Evolutionary conservation across 2,888 invertebrate genomes (phyloP).

Genomic region (Tetramorium bicarinatum): DNA sequence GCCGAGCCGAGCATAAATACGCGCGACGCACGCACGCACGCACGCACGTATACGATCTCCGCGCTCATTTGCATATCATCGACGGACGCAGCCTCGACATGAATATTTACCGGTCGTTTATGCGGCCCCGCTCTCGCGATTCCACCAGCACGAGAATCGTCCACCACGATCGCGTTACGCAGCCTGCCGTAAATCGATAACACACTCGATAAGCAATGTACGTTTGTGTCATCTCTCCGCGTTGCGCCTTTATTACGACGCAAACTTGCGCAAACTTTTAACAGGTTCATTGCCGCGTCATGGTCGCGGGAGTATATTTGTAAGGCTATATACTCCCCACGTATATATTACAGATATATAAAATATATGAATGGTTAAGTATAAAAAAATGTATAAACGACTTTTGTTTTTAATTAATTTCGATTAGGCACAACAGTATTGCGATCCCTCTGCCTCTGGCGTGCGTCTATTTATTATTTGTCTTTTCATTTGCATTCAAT

Average conservation of each 20-base stretch:
- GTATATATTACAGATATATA: neutral
- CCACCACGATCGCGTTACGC: constrained; percentile 32
- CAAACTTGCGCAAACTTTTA: neutral
- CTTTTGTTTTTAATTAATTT: neutral
- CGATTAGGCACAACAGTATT: neutral
- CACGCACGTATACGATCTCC: constrained; percentile 40
- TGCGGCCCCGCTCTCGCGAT: constrained; percentile 68
- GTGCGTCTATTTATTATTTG: neutral
- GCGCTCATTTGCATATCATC: constrained; percentile 79
- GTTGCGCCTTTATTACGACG: constrained; percentile 2
- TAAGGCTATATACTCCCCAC: neutral
- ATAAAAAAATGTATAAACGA: neutral
- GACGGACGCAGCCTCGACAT: constrained; percentile 79
- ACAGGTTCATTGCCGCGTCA: neutral
- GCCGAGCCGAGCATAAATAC: constrained; percentile 63
- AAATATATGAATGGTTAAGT: neutral
- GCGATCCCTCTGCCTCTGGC: neutral
- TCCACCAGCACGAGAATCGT: constrained; percentile 69
- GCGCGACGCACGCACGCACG: constrained; percentile 59
- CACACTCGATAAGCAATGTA: constrained; percentile 25
- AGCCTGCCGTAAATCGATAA: constrained; percentile 32
- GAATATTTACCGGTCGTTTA: constrained; percentile 81
- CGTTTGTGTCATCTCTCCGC: constrained; percentile 10
- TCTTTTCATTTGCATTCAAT: neutral
- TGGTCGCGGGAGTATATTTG: neutral